Base-by-base conservation (phyloP, 37 sponge, comb jelly and placozoan genomes). In the Chondrosia reniformis region DNA sequence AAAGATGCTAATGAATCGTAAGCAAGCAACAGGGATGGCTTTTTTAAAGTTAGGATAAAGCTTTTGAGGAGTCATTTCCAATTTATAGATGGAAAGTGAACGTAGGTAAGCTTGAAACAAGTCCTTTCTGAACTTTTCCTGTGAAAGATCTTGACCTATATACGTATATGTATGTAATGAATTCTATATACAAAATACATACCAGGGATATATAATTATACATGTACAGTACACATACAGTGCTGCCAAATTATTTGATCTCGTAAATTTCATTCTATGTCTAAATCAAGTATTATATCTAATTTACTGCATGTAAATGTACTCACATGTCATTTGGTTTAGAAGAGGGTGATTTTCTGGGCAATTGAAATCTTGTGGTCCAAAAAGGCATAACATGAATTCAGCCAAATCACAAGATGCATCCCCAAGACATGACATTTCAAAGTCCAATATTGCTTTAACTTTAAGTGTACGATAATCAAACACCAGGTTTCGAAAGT, bases 371-470 rank as follows among this genome's bases (percentile, higher is more conserved):
- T 64, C 34, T 34, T 32, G 17, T n/a, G 66, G 66, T 64, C 33
- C 33, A 36, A 64, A 19, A 2, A 64, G 36, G 36, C 66, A 64
- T 1, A 64, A 4, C 36, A 64, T 32, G 36, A 64, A 64, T 32
- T 64, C 66, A 5, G 66, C 66, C 34, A 64, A 30, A 9, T 64
- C 66, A 32, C 66, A 64, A 4, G 4, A 15, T n/a, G 32, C 66
- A 64, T 64, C 66, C 6, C 66, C 66, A n/a, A 64, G 19, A 33
- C 66, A 27, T 2, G 66, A 32, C 66, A 64, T 64, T 36, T 64
- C 66, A 32, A 32, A 64, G 33, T 64, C 66, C 36, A 64, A 30
- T 7, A 64, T 36, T 64, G 66, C 66, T 7, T 4, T 12, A 21
- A 64, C 33, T 12, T 12, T 32, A n/a, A 21, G 7, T 2, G 66